Evolutionary conservation across 2,113 vertebrate species (phyloP).

Genomic region (Panthera tigris): DNA sequence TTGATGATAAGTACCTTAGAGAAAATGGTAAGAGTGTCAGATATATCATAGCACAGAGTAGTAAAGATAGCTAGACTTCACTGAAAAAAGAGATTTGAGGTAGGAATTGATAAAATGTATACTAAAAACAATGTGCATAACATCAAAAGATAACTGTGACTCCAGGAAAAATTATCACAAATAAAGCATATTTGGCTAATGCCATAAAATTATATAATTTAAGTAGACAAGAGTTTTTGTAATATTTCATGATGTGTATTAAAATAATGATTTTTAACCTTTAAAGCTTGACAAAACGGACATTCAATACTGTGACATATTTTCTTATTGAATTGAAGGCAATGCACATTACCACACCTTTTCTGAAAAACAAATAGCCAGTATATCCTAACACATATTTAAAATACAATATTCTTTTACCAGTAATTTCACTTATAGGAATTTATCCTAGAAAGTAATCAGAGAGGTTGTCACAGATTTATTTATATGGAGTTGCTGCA

Average conservation of each 20-base stretch:
- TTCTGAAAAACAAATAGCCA: background rate
- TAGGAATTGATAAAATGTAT: background rate
- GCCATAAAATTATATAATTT: background rate
- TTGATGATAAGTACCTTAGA: background rate
- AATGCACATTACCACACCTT: background rate
- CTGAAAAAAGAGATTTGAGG: background rate
- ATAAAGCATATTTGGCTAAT: background rate
- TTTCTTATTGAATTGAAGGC: background rate
- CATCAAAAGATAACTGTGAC: background rate
- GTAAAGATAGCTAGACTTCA: background rate
- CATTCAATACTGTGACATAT: background rate
- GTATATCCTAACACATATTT: background rate
- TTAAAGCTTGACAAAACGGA: conserved; percentile 13
- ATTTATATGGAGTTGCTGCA: background rate
- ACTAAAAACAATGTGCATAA: background rate
- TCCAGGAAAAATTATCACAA: background rate
- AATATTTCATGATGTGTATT: background rate
- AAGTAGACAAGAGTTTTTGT: background rate
- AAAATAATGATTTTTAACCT: background rate
- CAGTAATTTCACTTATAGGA: background rate
- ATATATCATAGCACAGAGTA: background rate
- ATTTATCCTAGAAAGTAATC: background rate
- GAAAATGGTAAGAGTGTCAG: background rate
- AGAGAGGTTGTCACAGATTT: background rate
- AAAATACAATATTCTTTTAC: background rate